Evolutionary conservation across 2,888 invertebrate genomes (phyloP).

Genomic region (Morpho helenor): DNA sequence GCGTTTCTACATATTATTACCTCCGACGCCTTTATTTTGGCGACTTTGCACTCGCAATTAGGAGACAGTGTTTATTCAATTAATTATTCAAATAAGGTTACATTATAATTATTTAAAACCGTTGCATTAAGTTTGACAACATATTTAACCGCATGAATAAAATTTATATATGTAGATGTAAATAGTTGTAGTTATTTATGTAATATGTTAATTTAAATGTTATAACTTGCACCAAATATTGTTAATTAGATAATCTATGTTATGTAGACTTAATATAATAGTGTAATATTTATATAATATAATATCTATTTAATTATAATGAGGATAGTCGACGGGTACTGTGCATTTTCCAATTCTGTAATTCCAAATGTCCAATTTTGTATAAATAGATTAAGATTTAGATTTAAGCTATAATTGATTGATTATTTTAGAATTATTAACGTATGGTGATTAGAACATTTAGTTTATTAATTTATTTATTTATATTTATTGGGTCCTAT

Average conservation of each 20-base stretch:
- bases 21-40: constrained; percentile 38
- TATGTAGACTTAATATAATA: constrained; percentile 5
- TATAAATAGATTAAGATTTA: constrained; percentile 48
- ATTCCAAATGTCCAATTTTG: constrained; percentile 71
- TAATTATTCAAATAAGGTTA: constrained; percentile 39
- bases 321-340: constrained; percentile 77
- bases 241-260: constrained; percentile 8
- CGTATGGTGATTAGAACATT: constrained; percentile 33
- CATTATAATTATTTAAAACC: constrained; percentile 30
- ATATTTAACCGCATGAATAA: constrained; percentile 31
- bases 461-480: constrained; percentile 37
- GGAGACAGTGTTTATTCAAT: constrained; percentile 36
- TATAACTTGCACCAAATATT: constrained; percentile 27
- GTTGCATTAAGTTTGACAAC: constrained; percentile 29
- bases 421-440: neutral
- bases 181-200: constrained; percentile 21
- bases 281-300: constrained; percentile 21
- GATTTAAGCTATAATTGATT: constrained; percentile 6
- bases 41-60: constrained; percentile 41
- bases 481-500: constrained; percentile 29
- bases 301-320: constrained; percentile 38
- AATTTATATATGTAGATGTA: constrained; percentile 26
- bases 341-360: constrained; percentile 55
- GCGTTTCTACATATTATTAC: constrained; percentile 22
- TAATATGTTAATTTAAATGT: constrained; percentile 7